Evolutionary conservation across 2,888 invertebrate species (phyloP).

Genomic region (Gisinianus flammeolus): DNA sequence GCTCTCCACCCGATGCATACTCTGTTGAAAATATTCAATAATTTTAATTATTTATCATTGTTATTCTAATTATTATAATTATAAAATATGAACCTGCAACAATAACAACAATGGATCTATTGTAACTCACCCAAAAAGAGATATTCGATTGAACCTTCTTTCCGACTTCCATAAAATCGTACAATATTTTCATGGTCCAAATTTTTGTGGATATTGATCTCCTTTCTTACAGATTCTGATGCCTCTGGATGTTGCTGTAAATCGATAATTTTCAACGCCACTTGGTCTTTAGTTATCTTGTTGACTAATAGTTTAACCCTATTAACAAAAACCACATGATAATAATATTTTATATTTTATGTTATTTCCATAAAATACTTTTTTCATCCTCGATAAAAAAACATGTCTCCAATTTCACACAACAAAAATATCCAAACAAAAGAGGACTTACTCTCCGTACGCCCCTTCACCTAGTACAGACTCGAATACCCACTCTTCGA

Average conservation of each 20-base stretch:
- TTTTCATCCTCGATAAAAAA: background rate
- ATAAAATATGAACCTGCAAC: too few species aligned
- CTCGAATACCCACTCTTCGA: slow-evolving; percentile 89
- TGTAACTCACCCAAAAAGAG: slow-evolving; percentile 76
- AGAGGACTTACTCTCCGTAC: slow-evolving; percentile 85
- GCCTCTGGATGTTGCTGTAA: slow-evolving; percentile 73
- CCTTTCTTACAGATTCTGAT: slow-evolving; percentile 75
- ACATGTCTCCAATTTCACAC: background rate
- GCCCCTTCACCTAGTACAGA: slow-evolving; percentile 89
- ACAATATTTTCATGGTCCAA: slow-evolving; percentile 85
- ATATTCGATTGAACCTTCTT: slow-evolving; percentile 78
- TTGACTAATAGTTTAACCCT: slow-evolving; percentile 92
- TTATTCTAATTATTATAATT: too few species aligned
- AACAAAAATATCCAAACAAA: background rate
- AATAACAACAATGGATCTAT: too few species aligned
- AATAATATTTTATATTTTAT: background rate
- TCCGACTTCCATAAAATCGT: slow-evolving; percentile 84
- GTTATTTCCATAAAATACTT: background rate
- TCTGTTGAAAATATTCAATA: slow-evolving; percentile 64
- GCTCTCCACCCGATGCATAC: slow-evolving; percentile 95
- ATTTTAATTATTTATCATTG: too few species aligned
- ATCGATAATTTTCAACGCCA: slow-evolving; percentile 66
- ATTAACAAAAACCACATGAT: slow-evolving; percentile 38
- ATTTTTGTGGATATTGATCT: slow-evolving; percentile 86
- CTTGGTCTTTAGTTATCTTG: slow-evolving; percentile 76